Evolutionary conservation across 2,888 invertebrate genomes (phyloP).

Genomic region (Cantharis flavilabris): DNA sequence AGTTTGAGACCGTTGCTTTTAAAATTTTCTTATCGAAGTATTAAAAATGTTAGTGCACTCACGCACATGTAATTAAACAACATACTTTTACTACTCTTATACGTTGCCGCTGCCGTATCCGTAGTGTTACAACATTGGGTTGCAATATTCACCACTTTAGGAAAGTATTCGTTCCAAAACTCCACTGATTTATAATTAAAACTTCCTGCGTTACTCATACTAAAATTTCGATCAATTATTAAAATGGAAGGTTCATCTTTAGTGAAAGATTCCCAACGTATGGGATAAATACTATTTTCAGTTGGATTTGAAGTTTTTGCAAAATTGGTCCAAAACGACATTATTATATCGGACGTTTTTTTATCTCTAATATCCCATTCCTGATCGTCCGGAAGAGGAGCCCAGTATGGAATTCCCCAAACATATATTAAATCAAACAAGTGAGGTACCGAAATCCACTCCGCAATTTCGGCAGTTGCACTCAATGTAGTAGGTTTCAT

Average conservation of each 20-base stretch:
- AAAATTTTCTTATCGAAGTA: not conserved
- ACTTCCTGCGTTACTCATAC: slow-evolving; percentile 70
- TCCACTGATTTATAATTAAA: slow-evolving; percentile 78
- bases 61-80: not conserved
- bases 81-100: not conserved
- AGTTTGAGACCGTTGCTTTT: not conserved
- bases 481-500: slow-evolving; percentile 69
- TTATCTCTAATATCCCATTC: slow-evolving; percentile 81
- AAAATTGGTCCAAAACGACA: slow-evolving; percentile 82
- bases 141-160: slow-evolving; percentile 73
- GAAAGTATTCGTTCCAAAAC: slow-evolving; percentile 86
- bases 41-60: not conserved
- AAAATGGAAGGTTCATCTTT: slow-evolving; percentile 70
- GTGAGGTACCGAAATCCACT: slow-evolving; percentile 81
- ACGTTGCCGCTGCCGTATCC: slow-evolving; percentile 27
- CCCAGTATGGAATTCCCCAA: slow-evolving; percentile 80
- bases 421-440: slow-evolving; percentile 81
- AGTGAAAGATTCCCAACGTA: slow-evolving; percentile 76
- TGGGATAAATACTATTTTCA: slow-evolving; percentile 67
- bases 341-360: slow-evolving; percentile 76
- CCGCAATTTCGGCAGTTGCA: slow-evolving; percentile 69
- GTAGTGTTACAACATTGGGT: slow-evolving; percentile 74
- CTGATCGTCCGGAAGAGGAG: slow-evolving; percentile 59
- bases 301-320: slow-evolving; percentile 75
- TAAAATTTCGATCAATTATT: slow-evolving; percentile 76